These are phyloP conservation scores for Drosophila cognata DNA, from an alignment of 2,888 invertebrate genomes.

Conservation along the genomic window DNA sequence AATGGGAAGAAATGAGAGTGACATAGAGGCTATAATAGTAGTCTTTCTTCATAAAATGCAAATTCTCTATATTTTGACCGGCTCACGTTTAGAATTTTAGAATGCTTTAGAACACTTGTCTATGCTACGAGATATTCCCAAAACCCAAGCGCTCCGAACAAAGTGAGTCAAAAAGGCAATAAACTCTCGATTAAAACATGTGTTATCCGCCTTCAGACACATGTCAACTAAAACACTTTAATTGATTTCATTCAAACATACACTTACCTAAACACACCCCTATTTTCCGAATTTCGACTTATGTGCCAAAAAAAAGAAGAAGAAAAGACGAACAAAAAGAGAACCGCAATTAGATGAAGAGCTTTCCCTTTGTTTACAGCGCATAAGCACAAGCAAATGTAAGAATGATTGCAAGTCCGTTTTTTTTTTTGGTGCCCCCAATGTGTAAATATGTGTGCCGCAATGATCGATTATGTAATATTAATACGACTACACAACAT, in stretches of 20 bases:
- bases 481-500: slow-evolving; percentile 47
- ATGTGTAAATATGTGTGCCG: slow-evolving; percentile 22
- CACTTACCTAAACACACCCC: slow-evolving; percentile 31
- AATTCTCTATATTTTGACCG: background rate
- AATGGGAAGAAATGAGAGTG: background rate
- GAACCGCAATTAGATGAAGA: slow-evolving; percentile 32
- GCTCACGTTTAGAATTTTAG: background rate
- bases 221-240: slow-evolving; percentile 25
- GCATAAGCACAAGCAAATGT: background rate
- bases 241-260: slow-evolving; percentile 12
- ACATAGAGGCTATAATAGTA: background rate
- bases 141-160: background rate
- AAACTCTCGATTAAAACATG: background rate
- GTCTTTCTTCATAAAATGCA: background rate
- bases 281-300: background rate
- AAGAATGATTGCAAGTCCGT: slow-evolving; percentile 21
- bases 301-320: slow-evolving; percentile 1
- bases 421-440: slow-evolving; percentile 22
- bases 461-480: slow-evolving; percentile 72
- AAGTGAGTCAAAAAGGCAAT: background rate
- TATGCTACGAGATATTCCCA: background rate
- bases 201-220: background rate
- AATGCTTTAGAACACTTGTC: background rate
- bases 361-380: slow-evolving; percentile 38
- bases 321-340: slow-evolving; percentile 7